Base-by-base conservation (phyloP, 2,113 vertebrate genomes). In the Pica pica region DNA sequence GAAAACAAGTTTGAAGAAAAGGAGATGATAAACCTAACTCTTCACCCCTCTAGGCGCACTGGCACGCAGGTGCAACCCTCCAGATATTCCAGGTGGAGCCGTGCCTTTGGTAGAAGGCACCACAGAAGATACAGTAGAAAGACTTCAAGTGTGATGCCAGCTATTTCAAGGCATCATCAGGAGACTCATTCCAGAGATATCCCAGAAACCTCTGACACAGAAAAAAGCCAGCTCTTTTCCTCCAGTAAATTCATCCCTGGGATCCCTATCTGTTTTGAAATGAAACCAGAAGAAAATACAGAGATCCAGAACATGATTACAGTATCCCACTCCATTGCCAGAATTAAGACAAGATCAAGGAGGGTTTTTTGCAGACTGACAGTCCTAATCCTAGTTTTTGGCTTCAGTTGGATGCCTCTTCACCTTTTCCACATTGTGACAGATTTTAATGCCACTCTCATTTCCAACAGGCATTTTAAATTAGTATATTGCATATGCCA, bases 401-500 rank as follows among this genome's bases (percentile, higher is more conserved):
- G 98, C 3, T 96, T 98, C 42, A 98, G 98, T 13, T 98, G 98
- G 98, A 98, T 98, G 98, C 98, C 98, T 14, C 97, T 98, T 55
- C 98, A 98, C 84, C 96, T 98, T 60, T 98, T 98, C 92, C 98
- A 98, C 16, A 97, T 98, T 82, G 98, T 98, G n/a, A 98, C 98
- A 0, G 98, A 98, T 91, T 98, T 98, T 88, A 98, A 98, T 47
- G 98, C 98, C 55, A 98, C 98, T 86, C 97, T 98, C 20, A 98
- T 98, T 93, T 98, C 98, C 53, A 98, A 98, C 23, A 98, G 98
- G 65, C 98, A 98, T 91, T 98, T 98, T 96, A 98, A 98, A 95
- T 96, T 98, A 93, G 97, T 98, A 9, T 98, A 98, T 59, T 98
- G 98, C 80, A 98, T 98, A 88, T 98, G 98, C 87, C 98, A 98